A percentile compares a stretch with the other conserved stretches of the same genome.
Evolutionary conservation across 2,888 invertebrate species (phyloP).

Genomic region (Cataglyphis albicans): DNA sequence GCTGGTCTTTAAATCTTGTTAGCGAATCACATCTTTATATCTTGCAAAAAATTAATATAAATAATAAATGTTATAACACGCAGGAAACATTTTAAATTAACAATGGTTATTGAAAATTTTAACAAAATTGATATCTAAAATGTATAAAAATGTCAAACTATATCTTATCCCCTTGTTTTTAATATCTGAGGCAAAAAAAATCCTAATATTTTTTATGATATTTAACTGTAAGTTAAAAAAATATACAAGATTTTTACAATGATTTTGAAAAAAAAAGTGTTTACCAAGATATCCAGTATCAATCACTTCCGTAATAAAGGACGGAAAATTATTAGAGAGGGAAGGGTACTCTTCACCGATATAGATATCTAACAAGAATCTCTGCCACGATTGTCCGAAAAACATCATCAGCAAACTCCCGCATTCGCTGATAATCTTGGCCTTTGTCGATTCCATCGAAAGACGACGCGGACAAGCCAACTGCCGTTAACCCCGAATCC

Average conservation of each 20-base stretch:
- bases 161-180: not conserved
- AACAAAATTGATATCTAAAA: not conserved
- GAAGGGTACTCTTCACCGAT: slow-evolving; percentile 4
- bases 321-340: slow-evolving; percentile 8
- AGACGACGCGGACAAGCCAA: slow-evolving; percentile 68
- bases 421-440: slow-evolving; percentile 57
- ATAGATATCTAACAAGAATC: slow-evolving; percentile 22
- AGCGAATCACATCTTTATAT: not conserved
- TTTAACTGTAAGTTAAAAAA: not conserved
- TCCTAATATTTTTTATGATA: not conserved
- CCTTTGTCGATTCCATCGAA: slow-evolving; percentile 69
- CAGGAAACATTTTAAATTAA: not conserved
- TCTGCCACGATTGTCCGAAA: slow-evolving; percentile 20
- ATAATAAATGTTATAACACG: not conserved
- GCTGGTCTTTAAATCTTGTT: not conserved
- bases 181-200: not conserved
- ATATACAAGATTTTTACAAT: not conserved
- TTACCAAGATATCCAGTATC: not conserved
- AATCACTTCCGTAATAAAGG: slow-evolving; percentile 12
- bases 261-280: not conserved
- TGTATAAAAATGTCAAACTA: not conserved
- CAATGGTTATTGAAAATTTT: not conserved
- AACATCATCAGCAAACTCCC: slow-evolving; percentile 30
- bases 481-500: slow-evolving; percentile 75
- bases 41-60: not conserved